phyloP scores from a whole-genome alignment of 2,113 vertebrate species.

The Zosterops borbonicus region DNA sequence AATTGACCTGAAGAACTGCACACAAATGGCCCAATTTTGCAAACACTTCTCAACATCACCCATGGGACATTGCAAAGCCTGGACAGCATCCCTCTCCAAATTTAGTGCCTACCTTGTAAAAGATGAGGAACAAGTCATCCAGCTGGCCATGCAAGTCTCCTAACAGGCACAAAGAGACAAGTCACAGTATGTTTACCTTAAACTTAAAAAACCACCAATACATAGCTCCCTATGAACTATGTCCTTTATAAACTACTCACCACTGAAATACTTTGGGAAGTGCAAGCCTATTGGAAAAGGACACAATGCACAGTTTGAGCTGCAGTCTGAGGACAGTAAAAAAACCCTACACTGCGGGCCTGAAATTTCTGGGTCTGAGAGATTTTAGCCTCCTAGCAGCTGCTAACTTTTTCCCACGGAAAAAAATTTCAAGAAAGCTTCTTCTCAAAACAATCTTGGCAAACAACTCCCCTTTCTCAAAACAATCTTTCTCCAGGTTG shows the following conservation, averaged over 20 bases:
- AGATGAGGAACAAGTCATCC: slow-evolving; percentile 80
- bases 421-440: too few species aligned
- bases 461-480: too few species aligned
- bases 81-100: neutral
- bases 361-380: too few species aligned
- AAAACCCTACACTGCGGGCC: neutral
- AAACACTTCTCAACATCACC: neutral
- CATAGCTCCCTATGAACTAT: neutral
- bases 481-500: too few species aligned
- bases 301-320: neutral
- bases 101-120: slow-evolving; percentile 58
- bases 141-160: slow-evolving; percentile 93
- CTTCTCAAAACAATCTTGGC: too few species aligned
- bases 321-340: neutral
- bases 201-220: neutral
- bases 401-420: too few species aligned
- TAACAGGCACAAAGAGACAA: slow-evolving; percentile 57
- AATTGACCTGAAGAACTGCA: neutral
- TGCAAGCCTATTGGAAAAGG: neutral
- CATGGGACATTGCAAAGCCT: accelerated
- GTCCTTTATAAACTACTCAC: neutral
- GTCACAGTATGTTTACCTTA: neutral
- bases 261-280: neutral
- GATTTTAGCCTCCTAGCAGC: too few species aligned
- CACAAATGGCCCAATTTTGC: accelerated